phyloP scores from a whole-genome alignment of 2,113 vertebrate genomes.

The Cavia porcellus region DNA sequence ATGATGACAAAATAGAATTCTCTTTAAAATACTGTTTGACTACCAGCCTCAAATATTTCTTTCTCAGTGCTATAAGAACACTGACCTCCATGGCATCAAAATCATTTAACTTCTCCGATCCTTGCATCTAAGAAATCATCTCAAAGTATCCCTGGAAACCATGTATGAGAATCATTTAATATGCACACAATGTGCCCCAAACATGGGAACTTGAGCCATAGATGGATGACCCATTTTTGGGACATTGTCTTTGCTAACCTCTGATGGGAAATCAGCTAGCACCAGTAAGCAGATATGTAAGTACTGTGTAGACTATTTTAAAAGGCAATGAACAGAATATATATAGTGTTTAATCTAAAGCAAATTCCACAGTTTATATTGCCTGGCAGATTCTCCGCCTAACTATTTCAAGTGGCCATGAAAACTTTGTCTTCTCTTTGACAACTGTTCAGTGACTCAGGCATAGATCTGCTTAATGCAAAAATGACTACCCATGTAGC shows the following conservation, averaged over 20 bases:
- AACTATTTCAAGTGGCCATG: background rate
- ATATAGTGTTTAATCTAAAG: background rate
- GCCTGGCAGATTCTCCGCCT: background rate
- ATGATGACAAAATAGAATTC: constrained; percentile 61
- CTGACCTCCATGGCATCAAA: background rate
- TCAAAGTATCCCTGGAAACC: constrained; percentile 41
- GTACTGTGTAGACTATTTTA: background rate
- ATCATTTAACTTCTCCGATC: constrained; percentile 53
- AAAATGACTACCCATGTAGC: background rate
- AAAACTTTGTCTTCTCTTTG: constrained; percentile 2
- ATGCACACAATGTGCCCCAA: constrained; percentile 3
- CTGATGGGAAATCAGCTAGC: background rate
- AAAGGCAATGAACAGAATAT: constrained; percentile 40
- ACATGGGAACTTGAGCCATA: background rate
- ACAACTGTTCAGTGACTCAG: background rate
- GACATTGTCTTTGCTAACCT: background rate
- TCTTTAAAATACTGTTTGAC: constrained; percentile 57
- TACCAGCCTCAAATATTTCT: constrained; percentile 55
- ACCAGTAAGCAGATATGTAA: background rate
- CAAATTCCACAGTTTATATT: constrained; percentile 36
- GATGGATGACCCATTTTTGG: background rate
- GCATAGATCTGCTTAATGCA: background rate
- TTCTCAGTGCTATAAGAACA: constrained; percentile 30
- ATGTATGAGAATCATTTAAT: constrained; percentile 35
- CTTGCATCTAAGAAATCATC: constrained; percentile 15